Base-by-base conservation (phyloP, 2,797 vertebrate genomes). In the Rhinatrema bivittatum region DNA sequence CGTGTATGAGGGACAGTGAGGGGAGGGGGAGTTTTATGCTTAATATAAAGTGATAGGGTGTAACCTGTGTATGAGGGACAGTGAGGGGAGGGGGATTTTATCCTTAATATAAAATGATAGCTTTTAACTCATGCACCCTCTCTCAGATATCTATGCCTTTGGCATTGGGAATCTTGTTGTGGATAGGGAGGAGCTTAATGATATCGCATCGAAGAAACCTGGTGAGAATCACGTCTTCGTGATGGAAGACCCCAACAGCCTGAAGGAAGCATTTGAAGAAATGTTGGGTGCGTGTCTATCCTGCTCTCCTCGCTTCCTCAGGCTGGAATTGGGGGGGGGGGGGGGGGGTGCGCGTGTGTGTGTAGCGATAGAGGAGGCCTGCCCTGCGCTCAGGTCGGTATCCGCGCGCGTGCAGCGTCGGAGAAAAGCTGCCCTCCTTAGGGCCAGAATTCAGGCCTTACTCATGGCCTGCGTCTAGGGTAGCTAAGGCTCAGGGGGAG, bases 81-180 rank as follows among this genome's bases (percentile, higher is more conserved):
- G 5, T 21, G 20, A 9, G 31, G 12, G 11, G 30, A 32, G 5
- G 2, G 7, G 18, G 4, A 11, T 30, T 30, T 4, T 18, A 32
- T n/a, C 20, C 18, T 19, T 20, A 18, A 18, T 9, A 13, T 20
- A 12, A 18, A 9, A 20, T 13, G 16, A 16, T 24, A n/a, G 17
- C 24, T 20, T 6, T 16, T 3, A 16, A 32, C 21, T 14, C 13
- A 15, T 8, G 9, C 20, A 14, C 13, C 22, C 26, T 29, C 20
- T 1, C 20, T 5, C 51, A 94, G 91, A 94, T n/a, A 63, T 94
- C 29, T 94, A 94, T 17, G 86, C 82, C n/a, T 92, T 94, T 36
- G 91, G 89, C 4, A 57, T 94, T 20, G 87, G 87, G 15, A 38
- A 32, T 4, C 4, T 32, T 1, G 6, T 71, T 0, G 76, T 87